Base-by-base conservation (phyloP, 2,113 vertebrate species). In the Scophthalmus maximus region DNA sequence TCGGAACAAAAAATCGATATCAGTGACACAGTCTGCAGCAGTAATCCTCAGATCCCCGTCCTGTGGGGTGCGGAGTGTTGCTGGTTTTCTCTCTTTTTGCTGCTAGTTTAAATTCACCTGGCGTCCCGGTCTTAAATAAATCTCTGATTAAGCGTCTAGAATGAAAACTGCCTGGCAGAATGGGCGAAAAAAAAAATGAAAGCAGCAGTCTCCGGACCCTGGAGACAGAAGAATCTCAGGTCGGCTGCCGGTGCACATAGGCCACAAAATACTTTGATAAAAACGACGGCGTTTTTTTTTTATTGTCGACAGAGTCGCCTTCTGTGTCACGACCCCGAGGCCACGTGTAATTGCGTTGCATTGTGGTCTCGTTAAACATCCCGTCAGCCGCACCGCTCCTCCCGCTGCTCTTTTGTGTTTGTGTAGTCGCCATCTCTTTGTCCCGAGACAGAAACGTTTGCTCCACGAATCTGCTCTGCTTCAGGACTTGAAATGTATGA, bases 1-100 rank as follows among this genome's bases (percentile, higher is more conserved):
- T n/a, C n/a, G n/a, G 3, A 18, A 50, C 23, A 81, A 64, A 56
- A 73, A 79, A 82, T 85, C 75, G 65, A 23, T 73, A 51, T 63
- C 47, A 60, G 63, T 65, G 66, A 62, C 72, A 68, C 55, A 30
- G 63, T 82, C 55, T 66, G 64, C 72, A 46, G 68, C 44, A 66
- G 64, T 67, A 63, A 60, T 79, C 76, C 53, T 71, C 59, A 65
- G 34, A 63, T 81, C 67, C n/a, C 50, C 14, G 58, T 68, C 79
- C 57, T 64, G n/a, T 4, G 0, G 68, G 60, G 75, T 67, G 34
- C 4, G 0, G 18, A n/a, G 61, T 29, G 22, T 32, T 75, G 50
- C 30, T 34, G 74, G 27, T 67, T 72, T 8, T 67, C 2, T 30
- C 18, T 14, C n/a, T 47, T 38, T 60, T 52, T 9, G 4, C 27